phyloP scores from a whole-genome alignment of 2,888 invertebrate genomes.

The Oscheius sp. region DNA sequence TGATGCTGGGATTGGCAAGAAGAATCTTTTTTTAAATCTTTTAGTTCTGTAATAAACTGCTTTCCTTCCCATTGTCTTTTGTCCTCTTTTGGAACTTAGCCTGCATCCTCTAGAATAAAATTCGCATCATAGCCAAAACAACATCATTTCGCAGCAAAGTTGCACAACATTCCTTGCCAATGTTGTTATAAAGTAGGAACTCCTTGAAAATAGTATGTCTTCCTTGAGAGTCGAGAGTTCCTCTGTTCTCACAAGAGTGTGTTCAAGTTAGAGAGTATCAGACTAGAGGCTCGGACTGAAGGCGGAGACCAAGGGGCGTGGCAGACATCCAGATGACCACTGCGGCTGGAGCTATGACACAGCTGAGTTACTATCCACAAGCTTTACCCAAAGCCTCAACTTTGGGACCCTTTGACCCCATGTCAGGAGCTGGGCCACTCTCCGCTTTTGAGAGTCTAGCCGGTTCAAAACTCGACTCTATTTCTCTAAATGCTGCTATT shows the following conservation, averaged over 20 bases:
- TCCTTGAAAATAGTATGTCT: slow-evolving; percentile 16
- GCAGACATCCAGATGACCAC: slow-evolving; percentile 25
- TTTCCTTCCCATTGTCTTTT: too few relatives aligned
- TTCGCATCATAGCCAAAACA: slow-evolving; percentile 1
- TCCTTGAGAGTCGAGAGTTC: slow-evolving; percentile 8
- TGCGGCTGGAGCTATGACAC: slow-evolving; percentile 22
- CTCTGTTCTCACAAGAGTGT: slow-evolving; percentile 7
- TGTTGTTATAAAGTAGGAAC: not conserved
- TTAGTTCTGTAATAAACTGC: too few relatives aligned
- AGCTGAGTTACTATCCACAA: slow-evolving; percentile 27
- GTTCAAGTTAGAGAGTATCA: slow-evolving; percentile 13
- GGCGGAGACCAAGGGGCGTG: slow-evolving; percentile 27
- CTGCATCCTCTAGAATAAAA: not conserved
- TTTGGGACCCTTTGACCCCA: not conserved
- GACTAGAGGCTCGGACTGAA: not conserved
- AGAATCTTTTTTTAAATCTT: too few relatives aligned
- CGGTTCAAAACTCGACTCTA: not conserved
- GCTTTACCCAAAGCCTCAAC: not conserved
- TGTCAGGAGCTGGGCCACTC: not conserved
- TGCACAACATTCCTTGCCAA: not conserved
- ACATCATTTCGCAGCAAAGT: slow-evolving; percentile 1
- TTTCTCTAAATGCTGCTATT: slow-evolving; percentile 33
- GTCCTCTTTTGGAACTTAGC: not conserved
- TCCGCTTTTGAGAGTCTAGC: slow-evolving; percentile 7
- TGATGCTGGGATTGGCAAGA: too few relatives aligned